Evolutionary conservation across 2,797 vertebrate genomes (phyloP), one percentile per base, ranked within the genome.

Genomic region (Sternarchorhynchus goeldii): DNA sequence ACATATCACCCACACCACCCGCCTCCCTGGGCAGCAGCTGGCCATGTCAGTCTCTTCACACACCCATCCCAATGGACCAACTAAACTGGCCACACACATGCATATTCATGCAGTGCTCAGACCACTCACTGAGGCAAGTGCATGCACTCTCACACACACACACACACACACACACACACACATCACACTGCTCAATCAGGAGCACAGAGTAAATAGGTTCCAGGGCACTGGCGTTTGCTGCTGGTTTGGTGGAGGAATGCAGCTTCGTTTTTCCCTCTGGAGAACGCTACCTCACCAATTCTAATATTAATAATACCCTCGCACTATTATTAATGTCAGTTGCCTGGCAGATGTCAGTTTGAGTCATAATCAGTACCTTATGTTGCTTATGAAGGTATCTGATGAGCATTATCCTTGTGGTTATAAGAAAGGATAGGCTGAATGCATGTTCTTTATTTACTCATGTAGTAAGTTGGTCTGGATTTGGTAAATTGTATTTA

Each of bases 1-100:
- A 58, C 63, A 29, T 68, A 81, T 81, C 25, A 25, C 25, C 25
- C 25, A 25, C 25, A 25, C 25, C 25, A 62, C 73, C 58, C 14
- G 45, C 10, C 59, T 36, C 55, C 50, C 21, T 65, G 63, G 32
- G 67, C 25, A 53, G 73, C 82, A 84, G 79, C 65, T 81, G 82
- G 36, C 76, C 56, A 66, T 58, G 76, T 77, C 79, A 29, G 34
- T 79, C 69, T 56, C 10, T 73, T 74, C 20, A 80, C 72, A 81
- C 58, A 12, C 60, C 32, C 67, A 36, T 55, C 65, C 58, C 55
- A 77, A 53, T 0, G 0, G 77, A 66, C 53, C 32, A 73, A 41
- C 50, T 75, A 14, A 29, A 80, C 10, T 53, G 41, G 60, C 58
- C 66, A 76, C 64, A 69, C 53, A 66, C 25, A 71, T 12, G 29